These are phyloP conservation scores for Parthenolecanium corni DNA, from an alignment of 2,888 invertebrate genomes.

Conservation along the genomic window DNA sequence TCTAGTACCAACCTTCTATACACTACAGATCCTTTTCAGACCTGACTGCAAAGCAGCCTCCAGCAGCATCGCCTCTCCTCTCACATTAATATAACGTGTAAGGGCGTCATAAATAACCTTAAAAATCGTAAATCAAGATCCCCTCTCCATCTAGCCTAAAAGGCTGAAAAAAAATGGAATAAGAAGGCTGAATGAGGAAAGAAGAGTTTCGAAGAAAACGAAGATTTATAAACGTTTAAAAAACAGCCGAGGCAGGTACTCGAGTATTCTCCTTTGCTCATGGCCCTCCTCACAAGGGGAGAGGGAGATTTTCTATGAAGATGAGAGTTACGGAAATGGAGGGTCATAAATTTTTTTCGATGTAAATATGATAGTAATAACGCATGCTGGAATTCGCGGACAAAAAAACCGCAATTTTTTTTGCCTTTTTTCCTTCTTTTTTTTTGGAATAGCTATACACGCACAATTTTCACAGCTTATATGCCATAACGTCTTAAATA, in stretches of 20 bases:
- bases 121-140: too few relatives aligned
- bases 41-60: too few relatives aligned
- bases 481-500: too few relatives aligned
- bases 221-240: neutral
- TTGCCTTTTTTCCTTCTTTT: too few relatives aligned
- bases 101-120: too few relatives aligned
- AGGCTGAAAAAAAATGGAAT: neutral
- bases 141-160: neutral
- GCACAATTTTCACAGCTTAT: too few relatives aligned
- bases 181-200: neutral
- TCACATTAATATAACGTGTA: too few relatives aligned
- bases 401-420: too few relatives aligned
- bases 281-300: neutral
- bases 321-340: neutral
- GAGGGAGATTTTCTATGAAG: too few relatives aligned
- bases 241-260: neutral
- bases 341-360: slow-evolving; percentile 16
- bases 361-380: slow-evolving; percentile 19
- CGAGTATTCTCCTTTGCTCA: neutral
- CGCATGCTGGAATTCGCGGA: neutral
- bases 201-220: neutral
- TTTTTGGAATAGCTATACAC: too few relatives aligned
- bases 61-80: neutral
- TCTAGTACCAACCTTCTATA: too few relatives aligned
- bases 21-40: too few relatives aligned